Evolutionary conservation across 2,888 invertebrate genomes (phyloP), one percentile per base, ranked within the genome.

Genomic region (Carpatolechia fugitivella): DNA sequence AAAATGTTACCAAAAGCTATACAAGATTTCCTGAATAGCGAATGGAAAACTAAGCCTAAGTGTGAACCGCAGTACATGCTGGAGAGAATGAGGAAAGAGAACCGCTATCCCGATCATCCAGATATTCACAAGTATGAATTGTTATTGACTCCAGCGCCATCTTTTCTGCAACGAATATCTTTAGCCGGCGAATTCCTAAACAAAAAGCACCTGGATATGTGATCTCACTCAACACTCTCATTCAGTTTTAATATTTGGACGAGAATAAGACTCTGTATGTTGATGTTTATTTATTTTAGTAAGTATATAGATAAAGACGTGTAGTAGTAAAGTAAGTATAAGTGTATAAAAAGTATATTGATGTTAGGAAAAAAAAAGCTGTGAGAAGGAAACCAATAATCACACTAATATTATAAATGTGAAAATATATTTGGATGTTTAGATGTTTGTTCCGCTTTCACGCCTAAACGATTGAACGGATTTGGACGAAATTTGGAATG

Each of bases 141-240:
- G 11, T 85, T 98, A 55, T 92, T 94, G 47, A 97, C 98, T 67
- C 93, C 94, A 51, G 95, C 96, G 1, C 96, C 96, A 55, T 94
- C 95, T 13, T 97, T 96, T 79, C 80, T 95, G 58, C 94, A 95
- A 78, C 91, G 95, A 70, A 91, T 96, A 76, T 94, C 95, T 13
- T 89, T 96, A 61, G 92, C 94, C 58, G 96, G 97, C 0, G 96
- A 97, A 90, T 94, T 96, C 86, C 66, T 90, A 51, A 85, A 74
- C 50, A 89, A 85, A 65, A 85, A 89, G 30, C 87, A 85, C 54
- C 65, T 87, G 54, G 77, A 85, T 61, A 60, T 84, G 57, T 87
- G 72, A 44, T 44, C 30, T 11, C 20, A 18, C 20, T 41, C 40
- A 41, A 41, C 18, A 18, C 18, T 11, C 10, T 41, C 18, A 3